These are phyloP conservation scores for Brenthis ino DNA, from an alignment of 2,888 invertebrate species.

Conservation along the genomic window DNA sequence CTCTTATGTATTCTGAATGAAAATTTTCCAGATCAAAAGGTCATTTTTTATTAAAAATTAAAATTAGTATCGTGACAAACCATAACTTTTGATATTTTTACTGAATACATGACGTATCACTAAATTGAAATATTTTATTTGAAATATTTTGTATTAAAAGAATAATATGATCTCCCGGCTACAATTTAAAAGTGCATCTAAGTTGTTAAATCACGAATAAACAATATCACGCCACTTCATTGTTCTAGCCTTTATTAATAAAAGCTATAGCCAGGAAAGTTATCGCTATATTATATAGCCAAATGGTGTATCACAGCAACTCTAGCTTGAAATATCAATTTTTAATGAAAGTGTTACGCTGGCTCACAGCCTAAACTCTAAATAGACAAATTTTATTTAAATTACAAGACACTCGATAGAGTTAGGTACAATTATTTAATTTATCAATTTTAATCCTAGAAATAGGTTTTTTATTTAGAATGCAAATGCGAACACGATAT, in stretches of 20 bases:
- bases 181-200: constrained; percentile 23
- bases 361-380: constrained; percentile 79
- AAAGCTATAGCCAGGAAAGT: constrained; percentile 46
- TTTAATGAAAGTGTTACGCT: constrained; percentile 76
- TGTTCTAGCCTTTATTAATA: constrained; percentile 19
- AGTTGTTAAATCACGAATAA: constrained; percentile 16
- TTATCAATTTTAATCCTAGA: constrained; percentile 54
- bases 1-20: constrained; percentile 48
- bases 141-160: neutral
- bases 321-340: constrained; percentile 78
- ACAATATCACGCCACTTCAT: constrained; percentile 10
- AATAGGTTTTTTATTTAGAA: constrained; percentile 49
- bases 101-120: neutral
- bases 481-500: constrained; percentile 70
- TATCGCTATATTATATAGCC: constrained; percentile 74
- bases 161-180: constrained; percentile 13
- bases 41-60: constrained; percentile 47
- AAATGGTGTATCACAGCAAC: constrained; percentile 80
- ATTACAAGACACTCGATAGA: constrained; percentile 62
- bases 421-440: constrained; percentile 41
- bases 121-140: neutral
- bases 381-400: constrained; percentile 62
- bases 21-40: constrained; percentile 60
- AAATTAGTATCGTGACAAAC: constrained; percentile 35
- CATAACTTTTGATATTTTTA: constrained; percentile 6